Evolutionary conservation across 2,797 vertebrate genomes (phyloP), one percentile per base, ranked within the genome.

Genomic region (Brachyrhaphis roseni): DNA sequence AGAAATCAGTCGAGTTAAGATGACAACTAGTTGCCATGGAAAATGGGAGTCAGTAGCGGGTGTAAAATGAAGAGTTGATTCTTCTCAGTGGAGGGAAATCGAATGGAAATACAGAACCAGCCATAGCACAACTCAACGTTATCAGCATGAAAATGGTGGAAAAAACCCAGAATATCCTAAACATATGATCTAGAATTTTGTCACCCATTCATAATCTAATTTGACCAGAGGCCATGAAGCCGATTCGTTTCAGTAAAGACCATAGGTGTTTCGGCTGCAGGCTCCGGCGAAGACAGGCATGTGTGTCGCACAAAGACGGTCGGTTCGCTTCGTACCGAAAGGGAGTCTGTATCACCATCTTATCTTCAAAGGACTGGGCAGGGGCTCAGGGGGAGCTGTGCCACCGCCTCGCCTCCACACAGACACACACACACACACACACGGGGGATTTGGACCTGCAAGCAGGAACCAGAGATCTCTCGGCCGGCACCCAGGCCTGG

Each of bases 321-420:
- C 83, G 88, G 92, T 94, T 94, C 93, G 92, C 90, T 62, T 90
- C 92, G 92, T 93, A 96, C 92, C 93, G 90, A 95, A 94, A 95
- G 94, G 92, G 94, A 94, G 92, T 93, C 93, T 94, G 93, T 96
- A 95, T 95, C 94, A 93, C 94, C 93, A 96, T 95, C 94, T 95
- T 95, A 95, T 95, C 94, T 95, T 96, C 95, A 95, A 96, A 96
- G 93, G 93, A 92, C 93, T 95, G 95, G 95, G 94, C 94, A 94
- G 92, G 90, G 93, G 92, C 94, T 94, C 92, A 92, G 89, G 93
- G 92, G 92, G 93, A 94, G 91, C 93, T 87, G 90, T 94, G 92
- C 92, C 94, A 94, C 90, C 84, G 92, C 92, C 92, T 94, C 91
- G 92, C 90, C 92, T 93, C 91, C 94, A 89, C 92, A 90, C 91